Evolutionary conservation across 2,113 vertebrate genomes (phyloP).

Genomic region (Bufo bufo): DNA sequence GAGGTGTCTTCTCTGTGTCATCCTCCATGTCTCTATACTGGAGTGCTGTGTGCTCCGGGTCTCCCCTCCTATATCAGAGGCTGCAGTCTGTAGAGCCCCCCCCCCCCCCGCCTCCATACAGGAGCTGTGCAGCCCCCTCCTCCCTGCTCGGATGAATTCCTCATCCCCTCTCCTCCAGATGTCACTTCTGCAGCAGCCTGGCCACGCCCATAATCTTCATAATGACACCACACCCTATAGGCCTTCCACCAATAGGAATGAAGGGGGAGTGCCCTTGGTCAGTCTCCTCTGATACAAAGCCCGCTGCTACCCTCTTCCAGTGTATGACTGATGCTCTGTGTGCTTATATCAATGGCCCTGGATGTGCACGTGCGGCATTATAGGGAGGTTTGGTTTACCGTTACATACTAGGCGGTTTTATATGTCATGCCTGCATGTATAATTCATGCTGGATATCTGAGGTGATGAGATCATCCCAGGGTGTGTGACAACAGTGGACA

Average conservation of each 20-base stretch:
- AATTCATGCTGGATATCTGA: not conserved
- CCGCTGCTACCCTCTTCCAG: conserved; percentile 2
- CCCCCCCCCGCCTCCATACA: not conserved
- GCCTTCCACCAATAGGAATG: not conserved
- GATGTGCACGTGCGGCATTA: no score
- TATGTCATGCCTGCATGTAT: not conserved
- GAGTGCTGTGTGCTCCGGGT: not conserved
- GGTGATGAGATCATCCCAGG: not conserved
- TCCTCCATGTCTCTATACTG: conserved; percentile 38
- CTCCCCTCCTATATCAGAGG: not conserved
- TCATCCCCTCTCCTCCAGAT: conserved; percentile 35
- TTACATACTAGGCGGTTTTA: not conserved
- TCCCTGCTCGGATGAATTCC: not conserved
- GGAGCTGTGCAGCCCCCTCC: not conserved
- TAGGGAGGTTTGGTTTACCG: not conserved
- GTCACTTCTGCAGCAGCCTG: conserved; percentile 24
- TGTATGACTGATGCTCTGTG: not conserved
- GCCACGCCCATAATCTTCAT: conserved; percentile 14
- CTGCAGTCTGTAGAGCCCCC: not conserved
- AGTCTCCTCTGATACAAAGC: conserved; percentile 7
- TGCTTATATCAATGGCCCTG: no score
- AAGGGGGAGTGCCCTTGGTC: not conserved
- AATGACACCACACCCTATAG: not conserved
- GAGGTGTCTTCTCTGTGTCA: conserved; percentile 37
- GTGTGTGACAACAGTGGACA: not conserved